Percentiles rank a stretch among this genome's conserved stretches.
Conservation (phyloP, 2,797 vertebrate genomes). For the Podarcis lilfordi region DNA sequence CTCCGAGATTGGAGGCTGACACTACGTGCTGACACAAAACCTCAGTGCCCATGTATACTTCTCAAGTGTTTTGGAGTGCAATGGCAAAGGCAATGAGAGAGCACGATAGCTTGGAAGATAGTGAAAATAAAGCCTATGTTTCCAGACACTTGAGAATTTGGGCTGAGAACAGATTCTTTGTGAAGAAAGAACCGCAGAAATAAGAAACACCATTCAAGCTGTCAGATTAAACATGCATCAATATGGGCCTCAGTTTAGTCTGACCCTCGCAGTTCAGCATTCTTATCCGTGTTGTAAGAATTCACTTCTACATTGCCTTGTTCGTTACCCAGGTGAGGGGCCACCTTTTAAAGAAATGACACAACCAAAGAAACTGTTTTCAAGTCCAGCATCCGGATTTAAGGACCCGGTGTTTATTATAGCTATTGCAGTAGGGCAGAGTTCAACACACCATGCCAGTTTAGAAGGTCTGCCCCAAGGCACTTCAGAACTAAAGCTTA, state of each 20-base stretch:
- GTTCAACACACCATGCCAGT: too few species aligned
- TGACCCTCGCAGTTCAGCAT: not conserved
- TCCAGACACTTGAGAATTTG: not conserved
- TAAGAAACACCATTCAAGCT: not conserved
- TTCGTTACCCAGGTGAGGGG: too few species aligned
- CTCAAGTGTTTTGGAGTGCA: not conserved
- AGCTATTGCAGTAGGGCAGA: too few species aligned
- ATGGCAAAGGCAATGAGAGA: not conserved
- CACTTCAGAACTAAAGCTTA: too few species aligned
- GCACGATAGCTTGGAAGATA: not conserved
- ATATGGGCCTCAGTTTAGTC: not conserved
- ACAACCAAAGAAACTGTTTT: too few species aligned
- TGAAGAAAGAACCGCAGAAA: not conserved
- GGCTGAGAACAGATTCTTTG: not conserved
- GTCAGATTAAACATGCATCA: not conserved
- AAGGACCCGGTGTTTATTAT: too few species aligned
- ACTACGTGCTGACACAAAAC: not conserved
- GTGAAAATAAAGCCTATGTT: not conserved
- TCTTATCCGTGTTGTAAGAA: not conserved
- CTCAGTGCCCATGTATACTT: not conserved
- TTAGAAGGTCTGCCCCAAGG: too few species aligned
- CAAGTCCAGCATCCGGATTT: too few species aligned
- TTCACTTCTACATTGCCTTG: too few species aligned
- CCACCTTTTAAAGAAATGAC: too few species aligned
- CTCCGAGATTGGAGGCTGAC: not conserved